These are phyloP conservation scores for Astyanax mexicanus DNA, from an alignment of 2,797 vertebrate genomes.

Conservation along the genomic window DNA sequence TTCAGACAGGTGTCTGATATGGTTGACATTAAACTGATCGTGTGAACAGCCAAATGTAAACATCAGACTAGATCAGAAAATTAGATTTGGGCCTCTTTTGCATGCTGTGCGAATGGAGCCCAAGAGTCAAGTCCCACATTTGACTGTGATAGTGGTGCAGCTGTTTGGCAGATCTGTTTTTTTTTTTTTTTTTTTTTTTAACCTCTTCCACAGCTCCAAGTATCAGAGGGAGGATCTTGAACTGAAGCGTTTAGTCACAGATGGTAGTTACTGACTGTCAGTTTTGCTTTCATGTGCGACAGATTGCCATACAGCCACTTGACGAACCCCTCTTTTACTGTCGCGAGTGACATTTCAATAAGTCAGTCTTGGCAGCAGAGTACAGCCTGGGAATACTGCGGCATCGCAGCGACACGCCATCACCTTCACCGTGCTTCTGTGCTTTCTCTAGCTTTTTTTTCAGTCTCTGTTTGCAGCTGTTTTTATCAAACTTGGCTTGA, in stretches of 20 bases:
- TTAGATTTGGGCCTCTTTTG: too few relatives aligned
- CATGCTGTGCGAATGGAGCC: too few relatives aligned
- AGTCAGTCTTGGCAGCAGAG: constrained; percentile 28
- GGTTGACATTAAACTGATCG: too few relatives aligned
- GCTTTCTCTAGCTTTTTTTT: neutral
- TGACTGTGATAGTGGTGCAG: neutral
- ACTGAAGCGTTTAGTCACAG: constrained; percentile 27
- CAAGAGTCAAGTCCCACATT: neutral
- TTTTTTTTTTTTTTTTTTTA: neutral
- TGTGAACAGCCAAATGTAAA: too few relatives aligned
- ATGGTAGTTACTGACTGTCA: constrained; percentile 33
- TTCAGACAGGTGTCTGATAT: too few relatives aligned
- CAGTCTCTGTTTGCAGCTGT: constrained; percentile 6
- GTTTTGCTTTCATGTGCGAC: constrained; percentile 36
- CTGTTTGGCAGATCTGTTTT: neutral
- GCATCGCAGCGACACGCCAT: constrained; percentile 8
- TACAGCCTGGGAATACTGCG: constrained; percentile 24
- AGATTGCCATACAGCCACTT: constrained; percentile 32
- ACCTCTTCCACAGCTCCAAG: neutral
- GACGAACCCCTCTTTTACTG: constrained; percentile 31
- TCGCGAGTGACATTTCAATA: constrained; percentile 51
- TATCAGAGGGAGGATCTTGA: constrained; percentile 35
- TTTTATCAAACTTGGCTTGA: neutral
- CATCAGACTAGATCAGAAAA: too few relatives aligned
- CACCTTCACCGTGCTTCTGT: constrained; percentile 1